Evolutionary conservation across 2,797 vertebrate genomes (phyloP), one percentile per base, ranked within the genome.

Genomic region (Falco biarmicus): DNA sequence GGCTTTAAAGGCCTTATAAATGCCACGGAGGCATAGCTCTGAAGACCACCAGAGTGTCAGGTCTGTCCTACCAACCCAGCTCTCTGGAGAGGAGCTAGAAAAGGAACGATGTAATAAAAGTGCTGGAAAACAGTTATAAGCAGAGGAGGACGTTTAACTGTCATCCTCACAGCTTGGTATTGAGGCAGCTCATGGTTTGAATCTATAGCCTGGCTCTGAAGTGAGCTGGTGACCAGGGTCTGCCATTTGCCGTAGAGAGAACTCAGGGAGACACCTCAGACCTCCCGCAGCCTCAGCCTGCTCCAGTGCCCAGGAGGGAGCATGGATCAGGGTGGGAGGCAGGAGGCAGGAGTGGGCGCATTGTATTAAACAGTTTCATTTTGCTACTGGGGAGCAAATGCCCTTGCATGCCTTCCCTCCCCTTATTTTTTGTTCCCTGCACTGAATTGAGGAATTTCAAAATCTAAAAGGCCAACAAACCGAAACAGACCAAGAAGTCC

Each of bases 301-400:
- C 45, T 43, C 24, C 43, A 17, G 11, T 15, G n/a, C 21, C 34
- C 11, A 3, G 26, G 17, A 73, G 18, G 13, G 24, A 71, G 6
- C 5, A 37, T 61, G 41, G 3, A 61, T 64, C 9, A 6, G 34
- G 39, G 6, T 7, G 2, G 5, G 5, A 8, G 11, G 4, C 9
- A 5, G 31, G 37, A 65, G 9, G 17, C 24, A 74, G 43, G 51
- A 76, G 11, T 17, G 21, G 31, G 15, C 17, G 28, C 22, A 5
- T 9, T 31, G 13, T 22, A 24, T 57, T 50, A 53, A 29, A 24
- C 1, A 1, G 15, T 80, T 85, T 74, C 15, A 25, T 87, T 83
- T 85, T 83, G 20, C 51, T 77, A 48, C 5, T 1, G 0, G 0
- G 25, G 3, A 77, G 19, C 5, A 80, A 79, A 56, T 10, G 7